Percentiles rank a stretch among this genome's conserved stretches.
These are phyloP conservation scores for Monochamus saltuarius DNA, from an alignment of 1,140 invertebrate genomes.

Conservation along the genomic window DNA sequence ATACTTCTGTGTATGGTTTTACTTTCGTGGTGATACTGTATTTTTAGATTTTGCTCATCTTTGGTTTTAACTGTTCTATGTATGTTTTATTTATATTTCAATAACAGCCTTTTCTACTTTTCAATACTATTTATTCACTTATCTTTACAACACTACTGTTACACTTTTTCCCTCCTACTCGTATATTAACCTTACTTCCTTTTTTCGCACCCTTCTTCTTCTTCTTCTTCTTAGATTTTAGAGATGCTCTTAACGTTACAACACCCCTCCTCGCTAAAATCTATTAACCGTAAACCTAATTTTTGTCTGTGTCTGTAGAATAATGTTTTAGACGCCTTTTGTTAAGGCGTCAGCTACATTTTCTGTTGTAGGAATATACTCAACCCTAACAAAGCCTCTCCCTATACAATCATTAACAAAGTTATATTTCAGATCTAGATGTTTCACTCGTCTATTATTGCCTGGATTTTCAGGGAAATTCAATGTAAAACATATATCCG, in stretches of 20 bases:
- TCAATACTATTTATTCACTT: too few relatives aligned
- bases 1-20: too few relatives aligned
- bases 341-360: conserved; percentile 29
- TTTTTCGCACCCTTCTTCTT: too few relatives aligned
- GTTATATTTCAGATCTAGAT: conserved; percentile 38
- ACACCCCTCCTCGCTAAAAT: conserved; percentile 16
- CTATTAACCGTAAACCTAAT: not conserved
- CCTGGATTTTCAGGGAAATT: conserved; percentile 42
- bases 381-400: conserved; percentile 16
- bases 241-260: not conserved
- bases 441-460: conserved; percentile 38
- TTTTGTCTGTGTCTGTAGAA: conserved; percentile 19
- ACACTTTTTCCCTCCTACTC: too few relatives aligned
- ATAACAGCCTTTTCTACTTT: too few relatives aligned
- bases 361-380: conserved; percentile 22
- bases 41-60: too few relatives aligned
- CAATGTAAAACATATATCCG: conserved; percentile 51
- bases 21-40: too few relatives aligned
- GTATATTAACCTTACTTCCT: too few relatives aligned
- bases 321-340: conserved; percentile 18
- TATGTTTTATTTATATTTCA: too few relatives aligned
- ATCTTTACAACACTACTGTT: too few relatives aligned
- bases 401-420: conserved; percentile 29
- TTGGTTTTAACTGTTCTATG: too few relatives aligned
- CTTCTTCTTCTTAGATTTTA: too few relatives aligned